phyloP scores from a whole-genome alignment of 2,797 vertebrate genomes.

The Naso thynnoides region DNA sequence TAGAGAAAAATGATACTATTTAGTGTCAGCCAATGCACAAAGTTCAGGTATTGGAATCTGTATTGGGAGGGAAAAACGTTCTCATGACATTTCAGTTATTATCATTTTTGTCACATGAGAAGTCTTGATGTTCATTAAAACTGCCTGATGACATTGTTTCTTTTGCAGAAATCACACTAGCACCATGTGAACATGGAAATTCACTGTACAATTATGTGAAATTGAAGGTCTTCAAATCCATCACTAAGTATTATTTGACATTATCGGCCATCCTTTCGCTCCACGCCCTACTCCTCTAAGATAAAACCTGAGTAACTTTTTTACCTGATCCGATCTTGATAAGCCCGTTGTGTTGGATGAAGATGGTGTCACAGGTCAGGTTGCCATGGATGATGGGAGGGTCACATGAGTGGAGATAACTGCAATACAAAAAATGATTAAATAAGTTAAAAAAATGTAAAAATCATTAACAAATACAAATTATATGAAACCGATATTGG shows the following conservation, averaged over 20 bases:
- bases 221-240: constrained; percentile 10
- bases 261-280: background rate
- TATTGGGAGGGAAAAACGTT: too few relatives aligned
- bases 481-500: background rate
- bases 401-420: constrained; percentile 97
- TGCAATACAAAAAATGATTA: constrained; percentile 63
- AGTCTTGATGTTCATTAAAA: background rate
- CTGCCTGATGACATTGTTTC: background rate
- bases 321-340: constrained; percentile 98
- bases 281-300: background rate
- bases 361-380: constrained; percentile 97
- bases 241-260: constrained; percentile 43
- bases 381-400: constrained; percentile 97
- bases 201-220: background rate
- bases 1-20: background rate
- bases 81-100: too few relatives aligned
- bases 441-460: too few relatives aligned
- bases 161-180: background rate
- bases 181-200: background rate
- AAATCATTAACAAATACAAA: constrained; percentile 16
- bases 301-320: constrained; percentile 23
- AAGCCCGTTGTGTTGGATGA: constrained; percentile 97
- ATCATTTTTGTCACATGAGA: background rate
- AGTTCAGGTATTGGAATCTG: too few relatives aligned
- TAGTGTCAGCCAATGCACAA: too few relatives aligned